Conservation (phyloP, 2,113 vertebrate species). For the Nothoprocta perdicaria region DNA sequence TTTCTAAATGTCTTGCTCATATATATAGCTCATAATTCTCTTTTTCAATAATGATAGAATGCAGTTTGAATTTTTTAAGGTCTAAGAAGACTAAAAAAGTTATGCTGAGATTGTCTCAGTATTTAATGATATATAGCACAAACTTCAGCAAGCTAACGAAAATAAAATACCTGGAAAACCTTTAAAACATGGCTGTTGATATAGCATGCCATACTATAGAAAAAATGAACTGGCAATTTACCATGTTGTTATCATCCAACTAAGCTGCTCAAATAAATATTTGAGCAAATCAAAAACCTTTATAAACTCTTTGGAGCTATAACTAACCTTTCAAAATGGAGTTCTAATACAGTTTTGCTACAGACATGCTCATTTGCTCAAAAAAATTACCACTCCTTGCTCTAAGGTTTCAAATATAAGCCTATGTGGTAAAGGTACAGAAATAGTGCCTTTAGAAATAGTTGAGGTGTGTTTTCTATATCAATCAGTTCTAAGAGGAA, state of each 20-base stretch:
- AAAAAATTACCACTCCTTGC: not conserved
- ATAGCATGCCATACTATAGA: not conserved
- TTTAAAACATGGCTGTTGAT: not conserved
- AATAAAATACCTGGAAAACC: not conserved
- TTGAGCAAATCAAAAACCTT: not conserved
- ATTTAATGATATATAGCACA: not conserved
- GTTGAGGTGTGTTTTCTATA: not conserved
- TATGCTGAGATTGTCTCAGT: not conserved
- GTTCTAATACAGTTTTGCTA: not conserved
- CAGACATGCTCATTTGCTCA: not conserved
- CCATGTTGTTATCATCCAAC: not conserved
- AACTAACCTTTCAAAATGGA: not conserved
- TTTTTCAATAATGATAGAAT: not conserved
- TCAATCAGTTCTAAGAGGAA: not conserved
- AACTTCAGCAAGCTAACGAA: not conserved
- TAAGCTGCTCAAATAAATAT: not conserved
- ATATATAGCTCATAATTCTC: not conserved
- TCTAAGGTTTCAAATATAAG: not conserved
- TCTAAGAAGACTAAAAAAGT: not conserved
- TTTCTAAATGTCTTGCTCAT: not conserved
- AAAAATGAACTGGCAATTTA: rapidly evolving
- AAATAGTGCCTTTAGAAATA: not conserved
- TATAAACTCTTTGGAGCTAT: not conserved
- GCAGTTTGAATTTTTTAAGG: not conserved
- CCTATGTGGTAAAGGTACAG: not conserved